phyloP scores from a whole-genome alignment of 2,113 vertebrate genomes.

The Harpagus bidentatus region DNA sequence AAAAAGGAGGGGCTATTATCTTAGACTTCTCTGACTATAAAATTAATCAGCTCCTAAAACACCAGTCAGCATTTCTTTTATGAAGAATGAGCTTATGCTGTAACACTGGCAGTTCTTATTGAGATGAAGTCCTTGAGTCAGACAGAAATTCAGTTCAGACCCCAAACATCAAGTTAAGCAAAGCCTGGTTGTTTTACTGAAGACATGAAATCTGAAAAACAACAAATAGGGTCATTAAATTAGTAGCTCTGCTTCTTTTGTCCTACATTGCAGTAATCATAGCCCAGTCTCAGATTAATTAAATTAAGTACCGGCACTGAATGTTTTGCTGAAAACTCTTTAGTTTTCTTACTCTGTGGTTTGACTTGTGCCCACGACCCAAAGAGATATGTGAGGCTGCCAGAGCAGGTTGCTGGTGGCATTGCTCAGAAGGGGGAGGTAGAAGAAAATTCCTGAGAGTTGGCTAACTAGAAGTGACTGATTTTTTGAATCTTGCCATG shows the following conservation, averaged over 20 bases:
- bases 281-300: background rate
- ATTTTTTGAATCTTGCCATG: background rate
- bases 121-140: background rate
- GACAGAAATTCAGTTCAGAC: background rate
- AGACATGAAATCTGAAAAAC: background rate
- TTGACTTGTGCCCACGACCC: background rate
- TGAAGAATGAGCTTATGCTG: background rate
- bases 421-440: background rate
- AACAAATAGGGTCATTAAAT: background rate
- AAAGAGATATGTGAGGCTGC: fast-evolving
- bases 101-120: background rate
- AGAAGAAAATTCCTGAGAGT: background rate
- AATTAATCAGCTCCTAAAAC: conserved; percentile 25
- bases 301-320: background rate
- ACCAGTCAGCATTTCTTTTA: background rate
- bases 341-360: background rate
- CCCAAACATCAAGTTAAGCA: background rate
- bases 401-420: background rate
- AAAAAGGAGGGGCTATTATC: background rate
- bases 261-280: background rate
- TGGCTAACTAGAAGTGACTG: background rate
- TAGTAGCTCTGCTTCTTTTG: background rate
- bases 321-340: background rate
- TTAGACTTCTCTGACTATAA: background rate
- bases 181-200: background rate